Base-by-base conservation (phyloP, 2,113 vertebrate species). In the Marmota flaviventris region DNA sequence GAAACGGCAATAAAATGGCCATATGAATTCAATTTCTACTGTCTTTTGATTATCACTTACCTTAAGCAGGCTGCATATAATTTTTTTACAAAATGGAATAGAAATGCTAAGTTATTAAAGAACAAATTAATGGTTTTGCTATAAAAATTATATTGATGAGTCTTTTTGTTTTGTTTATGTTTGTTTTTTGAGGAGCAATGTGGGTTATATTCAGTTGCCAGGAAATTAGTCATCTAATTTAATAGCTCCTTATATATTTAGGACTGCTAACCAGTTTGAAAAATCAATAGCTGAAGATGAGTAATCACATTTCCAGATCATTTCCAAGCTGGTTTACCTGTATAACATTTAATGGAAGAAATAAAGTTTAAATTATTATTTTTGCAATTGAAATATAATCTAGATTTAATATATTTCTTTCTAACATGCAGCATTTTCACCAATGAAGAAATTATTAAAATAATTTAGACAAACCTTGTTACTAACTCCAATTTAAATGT, bases 41-140 rank as follows among this genome's bases (percentile, higher is more conserved):
- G 24, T 97, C 51, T 89, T 73, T 94, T 97, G 20, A 87, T 37
- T 87, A 93, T 85, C 72, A 73, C 27, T 94, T 84, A 86, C 0
- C 24, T 88, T 8, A 94, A 95, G 89, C 14, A 78, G 24, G 13
- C 92, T 76, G 22, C 22, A 29, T 97, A 95, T 95, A 84, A 95
- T 45, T 93, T n/a, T 8, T 24, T 8, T 24, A 63, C 0, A 4
- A 91, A 92, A 63, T 48, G 25, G 4, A 8, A 63, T 91, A 84
- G 53, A 78, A 34, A 96, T 92, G 61, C 39, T 61, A 92, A 96
- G 84, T 72, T 92, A 88, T 75, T 91, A 93, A 92, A 69, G 5
- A 97, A 96, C 20, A 93, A 91, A 92, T 95, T 83, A 87, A 24
- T 4, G 48, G 27, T 79, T 48, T 76, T 73, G 78, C 73, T 70